phyloP scores from a whole-genome alignment of 2,888 invertebrate species.

The Conops quadrifasciatus region DNA sequence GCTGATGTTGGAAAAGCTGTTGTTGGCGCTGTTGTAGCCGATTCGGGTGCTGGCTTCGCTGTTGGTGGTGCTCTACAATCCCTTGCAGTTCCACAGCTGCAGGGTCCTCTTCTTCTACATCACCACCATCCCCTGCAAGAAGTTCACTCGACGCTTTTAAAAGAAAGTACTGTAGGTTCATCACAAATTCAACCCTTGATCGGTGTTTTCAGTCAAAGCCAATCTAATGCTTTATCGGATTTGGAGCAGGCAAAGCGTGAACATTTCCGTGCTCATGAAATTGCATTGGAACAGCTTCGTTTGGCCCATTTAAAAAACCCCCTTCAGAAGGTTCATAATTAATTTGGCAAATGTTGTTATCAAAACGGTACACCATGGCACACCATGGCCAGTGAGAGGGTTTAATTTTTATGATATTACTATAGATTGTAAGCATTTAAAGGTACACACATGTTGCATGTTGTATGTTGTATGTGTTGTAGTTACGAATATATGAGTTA shows the following conservation, averaged over 20 bases:
- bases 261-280: slow-evolving; percentile 59
- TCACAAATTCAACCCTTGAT: slow-evolving; percentile 26
- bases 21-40: slow-evolving; percentile 8
- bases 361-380: too few species aligned
- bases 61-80: neutral
- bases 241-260: slow-evolving; percentile 56
- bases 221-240: slow-evolving; percentile 43
- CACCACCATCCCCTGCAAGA: neutral
- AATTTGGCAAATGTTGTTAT: neutral
- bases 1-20: slow-evolving; percentile 17
- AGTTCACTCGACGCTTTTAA: neutral
- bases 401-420: too few species aligned
- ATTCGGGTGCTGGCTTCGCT: neutral
- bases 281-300: slow-evolving; percentile 58
- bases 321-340: slow-evolving; percentile 42
- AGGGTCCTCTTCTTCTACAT: neutral
- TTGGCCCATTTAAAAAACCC: slow-evolving; percentile 52
- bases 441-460: too few species aligned
- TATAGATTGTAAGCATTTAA: too few species aligned
- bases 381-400: too few species aligned
- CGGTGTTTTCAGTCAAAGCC: neutral
- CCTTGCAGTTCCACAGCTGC: neutral
- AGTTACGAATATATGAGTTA: too few species aligned
- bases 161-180: neutral
- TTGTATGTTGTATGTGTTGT: too few species aligned